Conservation (phyloP, 1,140 invertebrate species). For the Ptiloglossa arizonensis region DNA sequence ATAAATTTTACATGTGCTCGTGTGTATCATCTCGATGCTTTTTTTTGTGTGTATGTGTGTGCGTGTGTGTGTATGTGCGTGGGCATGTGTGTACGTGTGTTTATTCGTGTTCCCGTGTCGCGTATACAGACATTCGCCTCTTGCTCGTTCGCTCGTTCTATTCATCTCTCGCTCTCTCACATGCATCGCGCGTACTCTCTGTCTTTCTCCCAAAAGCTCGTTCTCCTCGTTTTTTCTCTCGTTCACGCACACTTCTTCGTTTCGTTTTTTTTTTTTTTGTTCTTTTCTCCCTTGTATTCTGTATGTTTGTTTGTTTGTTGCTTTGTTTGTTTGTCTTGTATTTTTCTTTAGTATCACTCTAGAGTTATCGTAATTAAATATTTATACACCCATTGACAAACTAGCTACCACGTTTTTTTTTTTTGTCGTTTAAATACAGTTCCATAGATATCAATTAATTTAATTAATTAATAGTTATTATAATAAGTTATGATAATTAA, state of each 20-base stretch:
- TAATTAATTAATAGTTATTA: slow-evolving; percentile 80
- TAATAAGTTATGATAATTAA: slow-evolving; percentile 78
- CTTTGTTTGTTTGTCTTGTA: slow-evolving; percentile 9
- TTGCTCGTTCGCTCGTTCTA: slow-evolving; percentile 22
- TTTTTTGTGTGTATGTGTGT: slow-evolving; percentile 9
- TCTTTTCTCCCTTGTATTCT: slow-evolving; percentile 41
- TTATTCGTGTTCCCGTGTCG: slow-evolving; percentile 24
- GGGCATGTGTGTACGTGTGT: slow-evolving; percentile 49
- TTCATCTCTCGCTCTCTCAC: slow-evolving; percentile 1
- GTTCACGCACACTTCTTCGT: slow-evolving; percentile 10
- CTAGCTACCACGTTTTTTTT: slow-evolving; percentile 78
- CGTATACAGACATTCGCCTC: slow-evolving; percentile 25
- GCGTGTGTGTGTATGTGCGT: slow-evolving; percentile 41
- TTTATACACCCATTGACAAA: slow-evolving; percentile 80
- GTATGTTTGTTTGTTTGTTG: slow-evolving; percentile 43
- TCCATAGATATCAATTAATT: slow-evolving; percentile 80
- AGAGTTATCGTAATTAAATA: slow-evolving; percentile 79
- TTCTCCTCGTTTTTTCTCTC: not conserved
- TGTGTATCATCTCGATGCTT: slow-evolving; percentile 16
- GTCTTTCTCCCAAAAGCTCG: not conserved
- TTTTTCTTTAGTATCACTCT: slow-evolving; percentile 64
- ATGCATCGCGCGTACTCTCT: not conserved
- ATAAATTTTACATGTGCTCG: slow-evolving; percentile 47
- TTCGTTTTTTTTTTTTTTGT: not conserved
- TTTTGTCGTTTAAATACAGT: slow-evolving; percentile 76